These are phyloP conservation scores for Augochlora pura DNA, from an alignment of 1,140 invertebrate species.

Conservation along the genomic window DNA sequence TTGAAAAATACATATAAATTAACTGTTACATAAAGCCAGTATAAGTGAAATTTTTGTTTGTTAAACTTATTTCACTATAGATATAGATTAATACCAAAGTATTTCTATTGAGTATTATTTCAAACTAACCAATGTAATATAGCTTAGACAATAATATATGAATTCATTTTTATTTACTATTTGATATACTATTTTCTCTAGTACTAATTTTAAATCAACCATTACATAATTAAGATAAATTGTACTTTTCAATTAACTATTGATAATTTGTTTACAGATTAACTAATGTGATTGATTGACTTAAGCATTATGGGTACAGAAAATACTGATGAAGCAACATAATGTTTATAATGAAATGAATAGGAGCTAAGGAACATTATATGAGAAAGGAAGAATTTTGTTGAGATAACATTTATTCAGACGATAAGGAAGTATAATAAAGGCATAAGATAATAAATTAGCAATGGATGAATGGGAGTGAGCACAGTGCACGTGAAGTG, in stretches of 20 bases:
- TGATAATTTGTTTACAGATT: slow-evolving; percentile 33
- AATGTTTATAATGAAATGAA: neutral
- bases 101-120: too few relatives aligned
- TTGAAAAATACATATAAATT: too few relatives aligned
- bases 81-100: neutral
- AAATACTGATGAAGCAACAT: slow-evolving; percentile 16
- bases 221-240: neutral
- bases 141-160: too few relatives aligned
- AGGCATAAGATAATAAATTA: slow-evolving; percentile 52
- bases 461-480: slow-evolving; percentile 84
- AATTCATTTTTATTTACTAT: too few relatives aligned
- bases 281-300: slow-evolving; percentile 4
- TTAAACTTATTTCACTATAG: too few relatives aligned
- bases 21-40: too few relatives aligned
- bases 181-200: too few relatives aligned
- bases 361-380: neutral
- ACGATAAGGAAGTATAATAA: slow-evolving; percentile 23
- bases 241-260: neutral
- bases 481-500: slow-evolving; percentile 79
- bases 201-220: too few relatives aligned
- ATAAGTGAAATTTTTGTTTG: too few relatives aligned
- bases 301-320: slow-evolving; percentile 11
- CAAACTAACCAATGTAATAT: too few relatives aligned
- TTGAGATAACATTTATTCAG: slow-evolving; percentile 3
- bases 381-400: neutral